Evolutionary conservation across 2,797 vertebrate genomes (phyloP), one percentile per base, ranked within the genome.

Genomic region (Coluber constrictor): DNA sequence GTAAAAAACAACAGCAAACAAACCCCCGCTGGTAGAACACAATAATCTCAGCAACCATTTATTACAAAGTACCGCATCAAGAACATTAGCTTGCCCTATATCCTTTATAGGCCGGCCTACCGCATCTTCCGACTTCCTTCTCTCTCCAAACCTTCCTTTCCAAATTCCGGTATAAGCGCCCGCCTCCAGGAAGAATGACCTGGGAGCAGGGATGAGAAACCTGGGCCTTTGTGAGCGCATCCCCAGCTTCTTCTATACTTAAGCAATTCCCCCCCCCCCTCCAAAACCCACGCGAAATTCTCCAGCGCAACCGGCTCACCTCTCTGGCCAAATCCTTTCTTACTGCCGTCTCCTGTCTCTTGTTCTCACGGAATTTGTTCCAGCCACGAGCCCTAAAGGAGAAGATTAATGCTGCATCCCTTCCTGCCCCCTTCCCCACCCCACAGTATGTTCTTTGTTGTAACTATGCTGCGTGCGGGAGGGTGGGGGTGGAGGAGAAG

Each of bases 401-500:
- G 86, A 60, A 56, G 66, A n/a, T 59, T 66, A 89, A 90, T 57
- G 79, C 59, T n/a, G 93, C 92, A 91, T 93, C 90, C 92, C 90
- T 88, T 60, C 32, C 63, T 55, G 32, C 94, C 96, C 96, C 95
- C 93, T 32, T 56, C 59, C 63, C 29, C 90, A 94, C 96, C 96
- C 95, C 94, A 91, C 86, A 56, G 32, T 37, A 37, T 63, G 32
- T 51, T 70, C 91, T 90, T 93, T 93, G 90, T 92, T 93, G 93
- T 88, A 93, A 93, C 43, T 54, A 43, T 61, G 91, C 37, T 60
- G 2, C 90, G 92, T 86, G 54, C 15, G 43, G 74, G 54, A 15
- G 59, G 54, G 20, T 11, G 43, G 54, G 15, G 43, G 23, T 16
- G 15, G 3, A 59, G 56, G 7, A n/a, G 87, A 9, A 59, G 56